Evolutionary conservation across 2,888 invertebrate genomes (phyloP).

Genomic region (Apotomis capreana): DNA sequence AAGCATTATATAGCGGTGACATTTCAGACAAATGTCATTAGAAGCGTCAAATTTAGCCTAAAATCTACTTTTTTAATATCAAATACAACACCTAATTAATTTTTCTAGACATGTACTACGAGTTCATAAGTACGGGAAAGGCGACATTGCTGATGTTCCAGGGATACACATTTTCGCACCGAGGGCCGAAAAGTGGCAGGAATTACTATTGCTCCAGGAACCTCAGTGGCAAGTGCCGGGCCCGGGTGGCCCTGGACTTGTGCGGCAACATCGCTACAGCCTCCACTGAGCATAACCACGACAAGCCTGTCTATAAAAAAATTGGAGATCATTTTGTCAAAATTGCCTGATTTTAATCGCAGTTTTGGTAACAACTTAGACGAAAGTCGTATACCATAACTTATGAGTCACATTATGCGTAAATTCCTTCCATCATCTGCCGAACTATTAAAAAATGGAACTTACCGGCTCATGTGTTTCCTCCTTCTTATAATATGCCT

Average conservation of each 20-base stretch:
- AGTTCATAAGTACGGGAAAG: conserved; percentile 41
- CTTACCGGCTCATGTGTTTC: no score
- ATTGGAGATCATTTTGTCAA: conserved; percentile 14
- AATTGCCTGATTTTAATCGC: neutral
- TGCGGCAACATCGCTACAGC: conserved; percentile 2
- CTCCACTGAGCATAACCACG: conserved; percentile 17
- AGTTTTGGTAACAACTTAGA: no score
- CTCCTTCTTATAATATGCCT: no score
- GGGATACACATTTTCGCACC: conserved; percentile 46
- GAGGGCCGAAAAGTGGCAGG: conserved; percentile 41
- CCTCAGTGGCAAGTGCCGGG: conserved; percentile 20
- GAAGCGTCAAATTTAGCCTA: no score
- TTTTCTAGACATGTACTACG: conserved; percentile 5
- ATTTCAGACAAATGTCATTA: no score
- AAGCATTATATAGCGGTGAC: no score
- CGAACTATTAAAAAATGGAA: no score
- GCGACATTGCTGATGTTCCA: conserved; percentile 45
- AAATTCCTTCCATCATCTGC: no score
- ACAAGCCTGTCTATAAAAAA: conserved; percentile 27
- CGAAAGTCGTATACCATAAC: no score
- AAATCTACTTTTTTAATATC: no score
- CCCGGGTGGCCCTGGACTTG: neutral
- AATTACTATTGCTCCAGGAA: conserved; percentile 42
- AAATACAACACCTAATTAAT: no score
- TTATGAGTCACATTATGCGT: no score